Percentiles rank a stretch among this genome's conserved stretches.
phyloP scores from a whole-genome alignment of 2,113 vertebrate genomes.

The Theropithecus gelada region DNA sequence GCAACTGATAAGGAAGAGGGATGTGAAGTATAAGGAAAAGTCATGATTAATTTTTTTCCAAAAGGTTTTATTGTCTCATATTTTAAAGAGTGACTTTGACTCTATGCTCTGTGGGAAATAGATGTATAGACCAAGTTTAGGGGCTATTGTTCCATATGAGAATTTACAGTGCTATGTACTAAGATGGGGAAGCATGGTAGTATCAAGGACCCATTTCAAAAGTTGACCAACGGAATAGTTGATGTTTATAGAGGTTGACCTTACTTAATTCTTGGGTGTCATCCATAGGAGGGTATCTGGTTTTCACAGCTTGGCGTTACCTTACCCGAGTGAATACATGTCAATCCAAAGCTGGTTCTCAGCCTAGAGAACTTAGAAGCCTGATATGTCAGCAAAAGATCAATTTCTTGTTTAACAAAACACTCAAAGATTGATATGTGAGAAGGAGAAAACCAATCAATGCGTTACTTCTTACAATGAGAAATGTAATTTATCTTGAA shows the following conservation, averaged over 20 bases:
- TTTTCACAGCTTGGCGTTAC: background rate
- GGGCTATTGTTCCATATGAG: background rate
- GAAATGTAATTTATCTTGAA: background rate
- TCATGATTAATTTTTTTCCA: background rate
- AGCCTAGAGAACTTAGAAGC: background rate
- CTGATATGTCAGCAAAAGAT: background rate
- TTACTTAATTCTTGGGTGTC: background rate
- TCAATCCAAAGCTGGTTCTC: background rate
- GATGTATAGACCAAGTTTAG: background rate
- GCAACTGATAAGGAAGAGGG: background rate
- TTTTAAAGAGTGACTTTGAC: background rate
- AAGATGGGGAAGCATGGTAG: background rate
- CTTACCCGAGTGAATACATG: background rate
- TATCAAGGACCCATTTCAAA: background rate
- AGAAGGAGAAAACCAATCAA: background rate
- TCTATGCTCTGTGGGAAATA: background rate
- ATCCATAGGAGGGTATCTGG: background rate
- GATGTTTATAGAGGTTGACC: background rate
- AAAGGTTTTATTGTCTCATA: background rate
- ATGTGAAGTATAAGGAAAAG: background rate
- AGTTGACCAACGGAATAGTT: background rate
- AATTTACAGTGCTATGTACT: background rate
- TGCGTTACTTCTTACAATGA: background rate
- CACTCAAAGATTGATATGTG: background rate
- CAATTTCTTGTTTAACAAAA: conserved; percentile 2